Evolutionary conservation across 2,113 vertebrate species (phyloP), one percentile per base, ranked within the genome.

Genomic region (Ceratotherium simum): DNA sequence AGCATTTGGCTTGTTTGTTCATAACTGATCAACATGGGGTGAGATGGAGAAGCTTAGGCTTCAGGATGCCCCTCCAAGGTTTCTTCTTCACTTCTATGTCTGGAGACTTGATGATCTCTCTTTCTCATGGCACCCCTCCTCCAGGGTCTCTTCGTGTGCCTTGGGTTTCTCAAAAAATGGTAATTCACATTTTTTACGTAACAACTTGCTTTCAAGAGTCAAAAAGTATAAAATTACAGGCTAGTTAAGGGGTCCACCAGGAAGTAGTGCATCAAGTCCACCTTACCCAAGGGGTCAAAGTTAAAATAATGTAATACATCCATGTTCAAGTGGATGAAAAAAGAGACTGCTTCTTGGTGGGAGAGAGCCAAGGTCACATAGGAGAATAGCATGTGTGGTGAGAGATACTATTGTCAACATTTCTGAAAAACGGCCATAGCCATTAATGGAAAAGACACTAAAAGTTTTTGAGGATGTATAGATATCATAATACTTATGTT

Each of bases 231-330:
- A 70, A 62, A 75, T n/a, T 70, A 9, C 1, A 58, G n/a, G 17
- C 4, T 51, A 85, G 4, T 46, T 54, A 90, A 67, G 21, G 20
- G 3, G 5, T 31, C 79, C 18, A 36, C 10, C 33, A 84, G 5
- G 70, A 89, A 27, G 3, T 13, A 27, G 4, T 48, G 13, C 5
- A 64, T 76, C 70, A 89, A 75, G 39, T 67, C 56, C 4, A 69
- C 42, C 9, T 25, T 58, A 60, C 54, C 54, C 0, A 0, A 8
- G 33, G 10, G 1, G 0, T n/a, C n/a, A 85, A 69, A 39, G 3
- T 13, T 46, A 3, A 42, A 46, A 23, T 51, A 25, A 13, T 39
- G 5, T 60, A 46, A 70, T 8, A 18, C n/a, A 58, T 54, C n/a
- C 39, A 58, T 9, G 58, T 70, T 65, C 42, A 89, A 62, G 21